Evolutionary conservation across 2,888 invertebrate genomes (phyloP), one percentile per base, ranked within the genome.

Genomic region (Drosophila recens): DNA sequence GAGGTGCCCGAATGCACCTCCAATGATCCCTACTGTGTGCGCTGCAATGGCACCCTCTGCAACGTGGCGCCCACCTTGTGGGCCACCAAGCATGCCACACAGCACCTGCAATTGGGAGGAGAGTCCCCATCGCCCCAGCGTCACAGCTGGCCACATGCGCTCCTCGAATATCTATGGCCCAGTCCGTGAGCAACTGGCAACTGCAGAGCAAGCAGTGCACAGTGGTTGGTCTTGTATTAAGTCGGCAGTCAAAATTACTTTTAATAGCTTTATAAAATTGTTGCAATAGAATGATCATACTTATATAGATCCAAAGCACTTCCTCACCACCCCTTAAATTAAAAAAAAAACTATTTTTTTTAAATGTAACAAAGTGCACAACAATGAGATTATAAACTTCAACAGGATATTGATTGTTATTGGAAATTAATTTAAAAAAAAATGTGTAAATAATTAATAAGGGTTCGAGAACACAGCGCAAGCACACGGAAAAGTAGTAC

Each of bases 41-140:
- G 87, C 11, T 91, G 91, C 65, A 90, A 90, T 46, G 91, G 91
- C 23, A 90, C 85, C 34, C 70, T 91, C 2, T 91, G 91, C 61
- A 91, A 91, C 72, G 40, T 13, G 11, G 67, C 77, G 13, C 72
- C 86, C 20, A 88, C 90, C 11, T 15, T 63, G 23, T 90, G 90
- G 89, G 57, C 72, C 15, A 38, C 33, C 8, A 34, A 11, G 13
- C 40, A n/a, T 10, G 15, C 9, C n/a, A 15, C 4, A 6, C 67
- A 42, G n/a, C 58, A 51, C 13, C 57, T 45, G 8, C 63, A 53
- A 13, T 52, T 20, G 40, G 10, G 17, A 15, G 40, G n/a, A 3
- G n/a, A 23, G 11, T 4, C 13, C 15, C n/a, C 10, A 4, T 8
- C 17, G 23, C 46, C 45, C 27, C 51, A 43, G 5, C 23, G 34